Percentiles rank a stretch among this genome's conserved stretches.
These are phyloP conservation scores for Odontophorus gujanensis DNA, from an alignment of 2,113 vertebrate species.

Conservation along the genomic window DNA sequence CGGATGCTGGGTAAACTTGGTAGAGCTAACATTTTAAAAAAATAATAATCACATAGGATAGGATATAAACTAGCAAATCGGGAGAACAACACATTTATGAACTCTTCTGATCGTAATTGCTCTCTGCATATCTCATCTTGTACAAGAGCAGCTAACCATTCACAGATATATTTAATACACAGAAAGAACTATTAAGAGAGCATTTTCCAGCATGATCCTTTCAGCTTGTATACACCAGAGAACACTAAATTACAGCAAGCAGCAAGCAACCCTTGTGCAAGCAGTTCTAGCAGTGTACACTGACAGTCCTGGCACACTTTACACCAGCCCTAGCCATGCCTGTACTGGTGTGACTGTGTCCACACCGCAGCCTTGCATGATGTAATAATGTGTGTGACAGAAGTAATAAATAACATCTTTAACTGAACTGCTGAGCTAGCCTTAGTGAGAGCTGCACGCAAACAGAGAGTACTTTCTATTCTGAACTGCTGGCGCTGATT, in stretches of 20 bases:
- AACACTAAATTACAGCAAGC: slow-evolving; percentile 15
- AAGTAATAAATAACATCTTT: slow-evolving; percentile 48
- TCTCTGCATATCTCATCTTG: background rate
- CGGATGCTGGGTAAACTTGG: background rate
- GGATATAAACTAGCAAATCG: background rate
- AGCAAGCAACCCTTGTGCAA: background rate
- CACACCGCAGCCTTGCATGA: background rate
- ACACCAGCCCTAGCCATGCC: background rate
- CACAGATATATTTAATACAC: slow-evolving; percentile 48
- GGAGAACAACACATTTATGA: background rate
- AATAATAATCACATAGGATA: background rate
- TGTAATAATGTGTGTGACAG: background rate
- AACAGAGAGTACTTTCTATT: slow-evolving; percentile 36
- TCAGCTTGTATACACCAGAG: slow-evolving; percentile 26
- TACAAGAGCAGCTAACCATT: slow-evolving; percentile 14
- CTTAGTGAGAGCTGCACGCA: slow-evolving; percentile 18
- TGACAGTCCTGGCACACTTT: background rate
- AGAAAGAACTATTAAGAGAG: slow-evolving; percentile 47
- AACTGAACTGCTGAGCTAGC: slow-evolving; percentile 34
- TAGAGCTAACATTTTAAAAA: background rate
- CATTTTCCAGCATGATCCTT: slow-evolving; percentile 44
- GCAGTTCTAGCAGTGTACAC: background rate
- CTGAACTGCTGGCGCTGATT: slow-evolving; percentile 42
- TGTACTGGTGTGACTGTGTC: background rate
- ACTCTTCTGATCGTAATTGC: slow-evolving; percentile 24